Percentiles rank a stretch among this genome's conserved stretches.
phyloP scores from a whole-genome alignment of 2,888 invertebrate species.

The Dyspetes luteomarginatus region DNA sequence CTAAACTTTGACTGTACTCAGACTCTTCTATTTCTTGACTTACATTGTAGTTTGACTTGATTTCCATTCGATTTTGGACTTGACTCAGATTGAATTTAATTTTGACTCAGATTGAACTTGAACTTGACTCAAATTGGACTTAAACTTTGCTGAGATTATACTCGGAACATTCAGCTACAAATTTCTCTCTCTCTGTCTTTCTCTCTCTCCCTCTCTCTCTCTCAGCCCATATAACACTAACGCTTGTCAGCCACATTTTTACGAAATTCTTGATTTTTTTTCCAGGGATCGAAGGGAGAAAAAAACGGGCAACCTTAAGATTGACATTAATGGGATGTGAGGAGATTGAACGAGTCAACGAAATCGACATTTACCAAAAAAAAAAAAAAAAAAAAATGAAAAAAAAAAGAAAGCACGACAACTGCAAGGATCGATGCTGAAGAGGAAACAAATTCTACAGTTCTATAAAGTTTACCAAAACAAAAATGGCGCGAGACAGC shows the following conservation, averaged over 20 bases:
- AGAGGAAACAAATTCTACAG: neutral
- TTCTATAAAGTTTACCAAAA: conserved; percentile 35
- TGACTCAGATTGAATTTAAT: neutral
- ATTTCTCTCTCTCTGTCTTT: no score
- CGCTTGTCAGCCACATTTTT: conserved; percentile 3
- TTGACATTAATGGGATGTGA: conserved; percentile 89
- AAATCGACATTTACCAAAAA: conserved; percentile 34
- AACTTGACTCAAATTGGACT: neutral
- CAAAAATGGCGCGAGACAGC: neutral
- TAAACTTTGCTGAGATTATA: neutral
- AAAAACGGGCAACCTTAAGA: conserved; percentile 94
- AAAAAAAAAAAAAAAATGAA: conserved; percentile 42
- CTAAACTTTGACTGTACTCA: neutral
- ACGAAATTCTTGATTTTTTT: conserved; percentile 68
- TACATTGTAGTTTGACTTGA: neutral
- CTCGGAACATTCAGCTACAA: conserved; percentile 3
- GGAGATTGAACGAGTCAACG: conserved; percentile 63
- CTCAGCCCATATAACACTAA: no score
- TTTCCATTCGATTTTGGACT: neutral
- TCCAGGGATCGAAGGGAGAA: conserved; percentile 93
- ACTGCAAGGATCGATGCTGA: conserved; percentile 3
- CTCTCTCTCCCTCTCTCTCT: no score
- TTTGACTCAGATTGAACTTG: neutral
- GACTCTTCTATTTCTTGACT: no score
- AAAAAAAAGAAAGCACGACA: conserved; percentile 38